Percentiles rank a stretch among this genome's conserved stretches.
phyloP scores from a whole-genome alignment of 2,797 vertebrate genomes.

The Orientallactaga sibirica region DNA sequence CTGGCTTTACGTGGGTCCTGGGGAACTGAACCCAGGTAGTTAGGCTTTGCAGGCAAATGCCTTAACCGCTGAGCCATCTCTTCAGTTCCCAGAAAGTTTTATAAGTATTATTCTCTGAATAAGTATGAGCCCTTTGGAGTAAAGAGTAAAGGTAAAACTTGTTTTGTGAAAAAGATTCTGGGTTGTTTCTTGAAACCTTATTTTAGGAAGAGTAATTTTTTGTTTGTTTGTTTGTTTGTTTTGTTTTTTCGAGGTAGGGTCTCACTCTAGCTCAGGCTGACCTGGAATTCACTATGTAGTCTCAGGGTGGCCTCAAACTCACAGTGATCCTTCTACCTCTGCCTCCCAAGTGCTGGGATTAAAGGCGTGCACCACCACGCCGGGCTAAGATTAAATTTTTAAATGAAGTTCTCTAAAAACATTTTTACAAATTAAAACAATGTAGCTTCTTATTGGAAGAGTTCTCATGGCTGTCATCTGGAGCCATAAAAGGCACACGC shows the following conservation, averaged over 20 bases:
- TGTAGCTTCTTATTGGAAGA: constrained; percentile 12
- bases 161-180: constrained; percentile 27
- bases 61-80: too few species aligned
- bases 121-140: not conserved
- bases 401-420: not conserved
- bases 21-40: too few species aligned
- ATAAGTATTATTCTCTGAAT: constrained; percentile 14
- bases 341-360: too few species aligned
- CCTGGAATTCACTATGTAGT: too few species aligned
- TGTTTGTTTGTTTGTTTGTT: too few species aligned
- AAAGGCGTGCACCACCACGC: too few species aligned
- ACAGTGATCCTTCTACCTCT: too few species aligned
- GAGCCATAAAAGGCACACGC: not conserved
- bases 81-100: not conserved
- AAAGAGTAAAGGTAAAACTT: constrained; percentile 5
- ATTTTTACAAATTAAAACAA: constrained; percentile 51
- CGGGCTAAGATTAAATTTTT: not conserved
- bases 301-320: too few species aligned
- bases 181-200: constrained; percentile 19
- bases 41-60: too few species aligned
- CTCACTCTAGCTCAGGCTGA: too few species aligned
- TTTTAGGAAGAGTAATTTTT: not conserved
- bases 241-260: too few species aligned
- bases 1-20: too few species aligned
- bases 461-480: not conserved